Conservation (phyloP, 2,888 invertebrate species). For the Cantharis lateralis region DNA sequence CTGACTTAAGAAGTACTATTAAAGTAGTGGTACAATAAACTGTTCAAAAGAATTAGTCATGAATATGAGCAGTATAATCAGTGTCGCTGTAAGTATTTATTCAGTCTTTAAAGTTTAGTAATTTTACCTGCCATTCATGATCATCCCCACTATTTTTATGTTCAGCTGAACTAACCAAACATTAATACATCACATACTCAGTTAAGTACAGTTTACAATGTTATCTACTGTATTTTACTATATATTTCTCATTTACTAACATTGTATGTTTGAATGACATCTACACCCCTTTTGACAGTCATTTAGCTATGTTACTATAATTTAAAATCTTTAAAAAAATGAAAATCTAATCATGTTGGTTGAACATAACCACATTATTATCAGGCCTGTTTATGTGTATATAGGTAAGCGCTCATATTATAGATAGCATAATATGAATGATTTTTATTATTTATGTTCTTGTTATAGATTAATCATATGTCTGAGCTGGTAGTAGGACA, state of each 20-base stretch:
- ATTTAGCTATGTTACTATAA: no score
- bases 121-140: background rate
- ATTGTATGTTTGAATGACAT: background rate
- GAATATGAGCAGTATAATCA: background rate
- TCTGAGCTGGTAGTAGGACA: background rate
- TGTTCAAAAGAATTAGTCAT: background rate
- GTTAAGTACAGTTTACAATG: background rate
- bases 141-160: background rate
- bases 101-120: background rate
- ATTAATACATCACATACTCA: background rate
- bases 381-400: no score
- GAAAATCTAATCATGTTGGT: background rate
- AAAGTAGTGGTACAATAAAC: background rate
- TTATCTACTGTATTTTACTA: background rate
- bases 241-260: background rate
- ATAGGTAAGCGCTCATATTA: background rate
- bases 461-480: constrained; percentile 6
- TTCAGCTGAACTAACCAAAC: background rate
- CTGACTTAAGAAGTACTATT: background rate
- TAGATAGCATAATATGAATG: background rate
- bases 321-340: background rate
- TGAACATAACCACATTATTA: background rate
- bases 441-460: background rate
- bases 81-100: background rate
- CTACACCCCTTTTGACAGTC: background rate